Evolutionary conservation across 2,797 vertebrate species (phyloP).

Genomic region (Pipistrellus pygmaeus): DNA sequence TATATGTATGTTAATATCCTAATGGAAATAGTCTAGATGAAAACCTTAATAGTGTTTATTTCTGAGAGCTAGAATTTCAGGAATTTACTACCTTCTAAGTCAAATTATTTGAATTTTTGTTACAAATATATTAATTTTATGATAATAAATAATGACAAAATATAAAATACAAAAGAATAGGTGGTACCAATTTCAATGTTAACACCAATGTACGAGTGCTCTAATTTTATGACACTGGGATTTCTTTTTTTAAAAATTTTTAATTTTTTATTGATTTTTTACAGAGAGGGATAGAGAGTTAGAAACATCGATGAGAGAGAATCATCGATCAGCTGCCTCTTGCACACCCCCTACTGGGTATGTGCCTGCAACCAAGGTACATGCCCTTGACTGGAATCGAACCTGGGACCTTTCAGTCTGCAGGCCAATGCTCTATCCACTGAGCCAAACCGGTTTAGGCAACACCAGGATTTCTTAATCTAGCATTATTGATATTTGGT

Average conservation of each 20-base stretch:
- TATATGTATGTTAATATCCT: slow-evolving; percentile 26
- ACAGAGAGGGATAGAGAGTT: too few species aligned
- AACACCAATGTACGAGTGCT: slow-evolving; percentile 14
- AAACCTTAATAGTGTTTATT: slow-evolving; percentile 46
- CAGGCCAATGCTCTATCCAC: too few species aligned
- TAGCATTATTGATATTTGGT: background rate
- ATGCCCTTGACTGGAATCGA: too few species aligned
- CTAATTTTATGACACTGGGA: background rate
- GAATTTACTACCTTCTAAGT: slow-evolving; percentile 43
- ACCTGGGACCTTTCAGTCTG: too few species aligned
- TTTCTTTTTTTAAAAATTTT: too few species aligned
- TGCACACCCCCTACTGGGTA: too few species aligned
- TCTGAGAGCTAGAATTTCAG: slow-evolving; percentile 47
- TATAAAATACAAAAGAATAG: background rate
- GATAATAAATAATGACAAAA: slow-evolving; percentile 41
- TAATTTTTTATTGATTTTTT: too few species aligned
- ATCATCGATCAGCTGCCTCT: too few species aligned
- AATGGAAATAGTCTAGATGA: slow-evolving; percentile 29
- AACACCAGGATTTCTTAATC: background rate
- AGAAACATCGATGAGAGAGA: too few species aligned
- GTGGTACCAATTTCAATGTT: background rate
- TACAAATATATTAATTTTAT: background rate
- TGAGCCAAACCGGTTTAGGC: too few species aligned
- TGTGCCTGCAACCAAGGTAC: too few species aligned
- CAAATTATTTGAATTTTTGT: slow-evolving; percentile 40